Evolutionary conservation across 2,888 invertebrate genomes (phyloP), one percentile per base, ranked within the genome.

Genomic region (Leucophenga maculata): DNA sequence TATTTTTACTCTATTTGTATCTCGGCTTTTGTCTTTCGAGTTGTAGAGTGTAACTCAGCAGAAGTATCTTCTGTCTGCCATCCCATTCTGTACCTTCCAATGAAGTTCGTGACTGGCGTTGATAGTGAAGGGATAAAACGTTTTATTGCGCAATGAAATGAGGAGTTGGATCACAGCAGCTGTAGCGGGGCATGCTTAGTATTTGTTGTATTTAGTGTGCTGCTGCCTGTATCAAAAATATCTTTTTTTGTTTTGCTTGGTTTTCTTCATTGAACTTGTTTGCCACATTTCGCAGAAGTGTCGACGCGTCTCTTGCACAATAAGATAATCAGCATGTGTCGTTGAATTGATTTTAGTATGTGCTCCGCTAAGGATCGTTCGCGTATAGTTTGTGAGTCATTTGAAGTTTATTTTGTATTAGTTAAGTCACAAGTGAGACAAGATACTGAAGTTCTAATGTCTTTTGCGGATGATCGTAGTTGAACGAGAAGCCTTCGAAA

Each of bases 121-220:
- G 67, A 68, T 68, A 68, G 67, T 57, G 67, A 64, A 64, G 62
- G 62, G 62, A 64, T 64, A 64, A 64, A 64, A 64, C 62, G 62
- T 64, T 64, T 64, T 64, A 62, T 64, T 64, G 62, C 62, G 62
- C 62, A 64, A 64, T 64, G 46, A 64, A 64, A 50, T 26, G 22
- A 65, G 48, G 14, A n/a, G 50, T n/a, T n/a, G n/a, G n/a, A n/a
- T n/a, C 22, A 65, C 46, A 14, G 48, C 9, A 46, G 32, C 46
- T 14, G 39, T 26, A 46, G 26, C 44, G 20, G 64, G 6, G n/a
- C 9, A 26, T 65, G 14, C 50, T 64, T 13, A 14, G 32, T 46
- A 22, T 48, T 14, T 64, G 48, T 14, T 64, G 48, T 46, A 16
- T 26, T 39, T 60, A n/a, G 31, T 18, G 32, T 16, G 16, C 9